These are phyloP conservation scores for Scyliorhinus canicula DNA, from an alignment of 2,797 vertebrate species.

Conservation along the genomic window DNA sequence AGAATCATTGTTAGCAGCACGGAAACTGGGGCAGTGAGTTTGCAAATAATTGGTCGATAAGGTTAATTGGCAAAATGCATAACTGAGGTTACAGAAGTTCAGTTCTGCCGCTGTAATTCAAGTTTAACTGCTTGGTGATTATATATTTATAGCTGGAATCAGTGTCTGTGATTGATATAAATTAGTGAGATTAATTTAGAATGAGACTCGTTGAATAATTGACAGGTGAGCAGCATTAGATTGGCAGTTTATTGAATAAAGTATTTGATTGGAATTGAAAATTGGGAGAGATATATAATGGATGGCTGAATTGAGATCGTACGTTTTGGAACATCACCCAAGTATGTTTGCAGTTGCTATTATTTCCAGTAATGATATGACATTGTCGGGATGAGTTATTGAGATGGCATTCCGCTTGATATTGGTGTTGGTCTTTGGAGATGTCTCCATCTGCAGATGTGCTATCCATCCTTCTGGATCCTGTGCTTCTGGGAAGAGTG, in stretches of 20 bases:
- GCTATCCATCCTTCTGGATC: background rate
- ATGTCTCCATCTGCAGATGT: background rate
- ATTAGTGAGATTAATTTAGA: slow-evolving; percentile 12
- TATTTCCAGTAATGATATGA: background rate
- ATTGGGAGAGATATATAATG: background rate
- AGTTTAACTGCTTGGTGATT: background rate
- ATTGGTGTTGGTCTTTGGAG: background rate
- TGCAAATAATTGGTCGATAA: slow-evolving; percentile 15
- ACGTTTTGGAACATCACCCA: background rate
- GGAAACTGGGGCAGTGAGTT: background rate
- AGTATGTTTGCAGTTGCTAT: background rate
- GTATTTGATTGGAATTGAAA: background rate
- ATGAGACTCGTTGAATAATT: background rate
- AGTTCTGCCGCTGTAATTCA: background rate
- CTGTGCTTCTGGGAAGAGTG: background rate
- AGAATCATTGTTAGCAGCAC: background rate
- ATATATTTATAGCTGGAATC: background rate
- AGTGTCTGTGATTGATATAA: slow-evolving; percentile 8
- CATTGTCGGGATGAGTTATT: background rate
- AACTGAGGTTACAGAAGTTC: background rate
- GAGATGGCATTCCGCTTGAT: background rate
- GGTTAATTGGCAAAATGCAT: background rate
- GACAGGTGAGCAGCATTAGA: background rate
- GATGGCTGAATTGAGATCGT: background rate
- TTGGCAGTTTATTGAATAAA: background rate